phyloP scores from a whole-genome alignment of 2,113 vertebrate genomes.

The Solenodon paradoxus region DNA sequence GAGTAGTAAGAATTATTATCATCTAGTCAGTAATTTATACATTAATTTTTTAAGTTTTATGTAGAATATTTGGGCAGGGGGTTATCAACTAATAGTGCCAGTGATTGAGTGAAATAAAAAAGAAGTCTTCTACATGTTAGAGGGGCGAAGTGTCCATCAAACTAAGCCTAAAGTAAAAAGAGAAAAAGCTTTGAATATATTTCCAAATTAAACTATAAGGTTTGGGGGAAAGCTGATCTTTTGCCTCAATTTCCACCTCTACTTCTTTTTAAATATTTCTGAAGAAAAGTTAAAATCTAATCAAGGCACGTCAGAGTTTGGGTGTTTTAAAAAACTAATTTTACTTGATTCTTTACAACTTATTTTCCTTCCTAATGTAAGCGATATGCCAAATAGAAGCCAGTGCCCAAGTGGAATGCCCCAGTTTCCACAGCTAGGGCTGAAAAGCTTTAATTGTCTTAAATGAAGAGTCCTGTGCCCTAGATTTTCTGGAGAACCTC shows the following conservation, averaged over 20 bases:
- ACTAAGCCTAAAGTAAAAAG: neutral
- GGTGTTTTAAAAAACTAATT: neutral
- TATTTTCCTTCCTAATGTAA: constrained; percentile 23
- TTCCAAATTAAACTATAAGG: constrained; percentile 10
- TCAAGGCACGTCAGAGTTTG: neutral
- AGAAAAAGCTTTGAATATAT: neutral
- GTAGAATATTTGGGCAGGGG: neutral
- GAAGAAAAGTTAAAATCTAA: neutral
- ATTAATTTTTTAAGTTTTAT: neutral
- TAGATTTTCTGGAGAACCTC: constrained; percentile 60
- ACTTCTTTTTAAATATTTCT: neutral
- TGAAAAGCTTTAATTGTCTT: constrained; percentile 57
- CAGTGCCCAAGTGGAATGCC: neutral
- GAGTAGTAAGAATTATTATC: neutral
- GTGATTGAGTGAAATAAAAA: neutral
- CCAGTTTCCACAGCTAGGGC: constrained; percentile 58
- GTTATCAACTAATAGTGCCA: neutral
- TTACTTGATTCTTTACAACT: neutral
- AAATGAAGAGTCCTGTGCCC: constrained; percentile 46
- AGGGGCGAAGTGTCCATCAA: neutral
- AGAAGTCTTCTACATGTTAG: neutral
- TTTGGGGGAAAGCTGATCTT: neutral
- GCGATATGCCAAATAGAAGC: neutral
- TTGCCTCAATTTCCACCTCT: constrained; percentile 20
- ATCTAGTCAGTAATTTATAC: neutral